These are phyloP conservation scores for Ascaphus truei DNA, from an alignment of 2,113 vertebrate genomes.

Conservation along the genomic window DNA sequence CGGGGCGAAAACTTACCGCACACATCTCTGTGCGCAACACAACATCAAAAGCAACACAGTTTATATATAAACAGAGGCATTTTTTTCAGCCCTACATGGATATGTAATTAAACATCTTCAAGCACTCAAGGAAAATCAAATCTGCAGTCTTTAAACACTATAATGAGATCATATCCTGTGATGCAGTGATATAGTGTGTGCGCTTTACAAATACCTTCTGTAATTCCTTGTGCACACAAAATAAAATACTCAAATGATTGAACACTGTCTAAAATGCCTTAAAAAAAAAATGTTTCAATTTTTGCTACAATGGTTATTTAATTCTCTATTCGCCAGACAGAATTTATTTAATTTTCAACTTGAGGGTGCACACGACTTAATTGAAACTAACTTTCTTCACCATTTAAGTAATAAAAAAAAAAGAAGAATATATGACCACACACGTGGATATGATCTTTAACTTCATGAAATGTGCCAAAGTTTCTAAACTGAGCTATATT, in stretches of 20 bases:
- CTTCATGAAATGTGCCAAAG: constrained; percentile 58
- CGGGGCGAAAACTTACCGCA: constrained; percentile 57
- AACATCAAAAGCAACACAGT: constrained; percentile 73
- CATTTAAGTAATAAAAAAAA: constrained; percentile 50
- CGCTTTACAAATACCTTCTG: constrained; percentile 33
- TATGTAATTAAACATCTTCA: constrained; percentile 76
- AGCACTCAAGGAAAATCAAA: constrained; percentile 85
- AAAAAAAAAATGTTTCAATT: constrained; percentile 23
- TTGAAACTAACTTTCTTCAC: constrained; percentile 42
- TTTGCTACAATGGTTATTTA: background rate
- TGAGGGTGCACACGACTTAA: constrained; percentile 50
- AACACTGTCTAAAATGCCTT: constrained; percentile 59
- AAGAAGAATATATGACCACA: constrained; percentile 48
- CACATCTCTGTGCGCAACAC: constrained; percentile 61
- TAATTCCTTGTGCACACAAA: constrained; percentile 38
- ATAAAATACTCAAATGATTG: constrained; percentile 50
- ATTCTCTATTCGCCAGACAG: background rate
- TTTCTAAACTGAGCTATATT: constrained; percentile 72
- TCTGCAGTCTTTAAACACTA: constrained; percentile 62
- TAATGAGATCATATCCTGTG: constrained; percentile 75
- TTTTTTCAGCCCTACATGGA: constrained; percentile 83
- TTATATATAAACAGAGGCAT: constrained; percentile 72
- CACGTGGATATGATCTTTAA: constrained; percentile 73
- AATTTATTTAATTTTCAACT: constrained; percentile 21
- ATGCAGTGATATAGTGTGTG: constrained; percentile 51